phyloP scores from a whole-genome alignment of 64 coral and sea anemone species.

The Actinia equina region DNA sequence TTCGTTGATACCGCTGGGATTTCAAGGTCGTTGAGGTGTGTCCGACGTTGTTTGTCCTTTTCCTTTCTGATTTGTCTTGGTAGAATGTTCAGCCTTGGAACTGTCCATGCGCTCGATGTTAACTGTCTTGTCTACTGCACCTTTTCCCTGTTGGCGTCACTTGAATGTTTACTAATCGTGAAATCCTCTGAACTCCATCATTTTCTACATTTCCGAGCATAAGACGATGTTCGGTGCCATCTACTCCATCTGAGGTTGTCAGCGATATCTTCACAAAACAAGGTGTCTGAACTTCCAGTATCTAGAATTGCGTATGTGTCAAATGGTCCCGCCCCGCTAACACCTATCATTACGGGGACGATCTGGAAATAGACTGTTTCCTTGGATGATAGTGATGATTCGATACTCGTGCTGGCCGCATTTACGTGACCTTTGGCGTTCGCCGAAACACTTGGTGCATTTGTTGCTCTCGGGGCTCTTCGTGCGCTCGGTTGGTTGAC shows the following conservation, averaged over 20 bases:
- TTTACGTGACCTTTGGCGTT: not conserved
- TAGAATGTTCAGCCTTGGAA: slow-evolving; percentile 54
- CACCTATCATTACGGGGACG: slow-evolving; percentile 40
- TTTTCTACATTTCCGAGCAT: slow-evolving; percentile 37
- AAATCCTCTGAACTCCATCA: slow-evolving; percentile 6
- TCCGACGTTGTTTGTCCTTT: slow-evolving; percentile 34
- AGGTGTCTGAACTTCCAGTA: slow-evolving; percentile 41
- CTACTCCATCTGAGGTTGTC: slow-evolving; percentile 29
- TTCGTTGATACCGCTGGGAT: slow-evolving; percentile 41
- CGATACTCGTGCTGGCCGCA: not conserved
- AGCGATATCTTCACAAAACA: slow-evolving; percentile 36
- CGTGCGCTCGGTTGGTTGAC: not conserved
- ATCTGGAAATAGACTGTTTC: slow-evolving; percentile 52
- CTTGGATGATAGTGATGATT: not conserved
- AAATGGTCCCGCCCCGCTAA: slow-evolving; percentile 19
- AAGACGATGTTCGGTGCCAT: slow-evolving; percentile 25
- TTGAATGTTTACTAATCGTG: slow-evolving; percentile 6
- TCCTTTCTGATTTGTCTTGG: slow-evolving; percentile 35
- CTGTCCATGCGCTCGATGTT: slow-evolving; percentile 41
- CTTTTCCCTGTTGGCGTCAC: slow-evolving; percentile 32
- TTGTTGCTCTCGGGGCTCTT: no score
- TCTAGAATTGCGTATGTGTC: slow-evolving; percentile 57
- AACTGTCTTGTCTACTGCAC: slow-evolving; percentile 27
- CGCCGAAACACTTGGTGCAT: not conserved
- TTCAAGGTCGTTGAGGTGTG: slow-evolving; percentile 48